Evolutionary conservation across 2,888 invertebrate species (phyloP).

Genomic region (Cylloceria caligata): DNA sequence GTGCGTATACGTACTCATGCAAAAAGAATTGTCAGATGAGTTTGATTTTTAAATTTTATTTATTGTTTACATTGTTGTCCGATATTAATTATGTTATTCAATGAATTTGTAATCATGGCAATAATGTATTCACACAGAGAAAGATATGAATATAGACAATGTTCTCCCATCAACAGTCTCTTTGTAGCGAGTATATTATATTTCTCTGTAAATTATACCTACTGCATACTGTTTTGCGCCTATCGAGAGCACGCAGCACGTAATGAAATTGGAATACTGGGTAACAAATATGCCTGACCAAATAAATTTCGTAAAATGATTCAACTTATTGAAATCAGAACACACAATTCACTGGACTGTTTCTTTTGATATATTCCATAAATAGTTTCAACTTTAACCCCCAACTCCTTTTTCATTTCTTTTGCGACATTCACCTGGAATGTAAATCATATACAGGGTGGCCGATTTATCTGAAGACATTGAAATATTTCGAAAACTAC

Average conservation of each 20-base stretch:
- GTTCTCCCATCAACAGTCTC: constrained; percentile 24
- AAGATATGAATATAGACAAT: constrained; percentile 1
- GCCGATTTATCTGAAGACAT: no score
- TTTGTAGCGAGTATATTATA: constrained; percentile 54
- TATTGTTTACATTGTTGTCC: no score
- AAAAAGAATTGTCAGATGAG: constrained; percentile 38
- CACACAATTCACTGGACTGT: constrained; percentile 2
- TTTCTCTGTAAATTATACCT: constrained; percentile 52
- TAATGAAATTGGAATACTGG: constrained; percentile 61
- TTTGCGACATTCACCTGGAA: neutral
- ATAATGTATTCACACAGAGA: neutral
- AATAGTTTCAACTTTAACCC: neutral
- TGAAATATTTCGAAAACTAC: no score
- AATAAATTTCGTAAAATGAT: constrained; percentile 37
- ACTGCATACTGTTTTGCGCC: constrained; percentile 59
- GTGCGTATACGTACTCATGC: constrained; percentile 32
- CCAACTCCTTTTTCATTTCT: neutral
- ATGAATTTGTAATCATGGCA: neutral
- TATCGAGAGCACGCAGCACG: constrained; percentile 68
- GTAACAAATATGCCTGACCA: constrained; percentile 59
- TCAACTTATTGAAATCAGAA: constrained; percentile 14
- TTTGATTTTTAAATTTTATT: constrained; percentile 27
- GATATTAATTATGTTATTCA: no score
- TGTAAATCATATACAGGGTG: no score
- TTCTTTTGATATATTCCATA: constrained; percentile 1